phyloP scores from a whole-genome alignment of 2,113 vertebrate genomes.

The Onychorhynchus coronatus region DNA sequence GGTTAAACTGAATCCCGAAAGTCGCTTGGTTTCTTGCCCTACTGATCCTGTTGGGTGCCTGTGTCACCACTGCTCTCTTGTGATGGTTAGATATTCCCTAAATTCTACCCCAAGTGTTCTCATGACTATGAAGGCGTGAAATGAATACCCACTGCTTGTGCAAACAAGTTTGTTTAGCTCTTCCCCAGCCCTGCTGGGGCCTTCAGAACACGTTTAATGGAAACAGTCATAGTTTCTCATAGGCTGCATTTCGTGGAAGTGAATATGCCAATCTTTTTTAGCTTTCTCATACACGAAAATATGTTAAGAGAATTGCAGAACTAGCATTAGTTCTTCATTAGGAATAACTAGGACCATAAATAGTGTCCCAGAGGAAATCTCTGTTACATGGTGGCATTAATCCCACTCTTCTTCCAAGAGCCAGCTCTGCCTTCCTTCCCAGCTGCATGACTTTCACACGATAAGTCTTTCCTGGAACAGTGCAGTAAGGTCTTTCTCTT shows the following conservation, averaged over 20 bases:
- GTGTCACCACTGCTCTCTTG: not conserved
- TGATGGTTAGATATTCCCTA: not conserved
- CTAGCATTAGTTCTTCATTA: not conserved
- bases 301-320: not conserved
- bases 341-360: not conserved
- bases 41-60: not conserved
- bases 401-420: not conserved
- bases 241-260: not conserved
- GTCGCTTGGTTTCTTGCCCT: not conserved
- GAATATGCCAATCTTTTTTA: not conserved
- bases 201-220: not conserved
- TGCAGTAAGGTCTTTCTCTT: not conserved
- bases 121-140: not conserved
- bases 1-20: not conserved
- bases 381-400: not conserved
- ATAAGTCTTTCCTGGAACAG: not conserved
- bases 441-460: not conserved
- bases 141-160: not conserved
- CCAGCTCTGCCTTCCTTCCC: not conserved
- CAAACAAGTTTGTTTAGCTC: not conserved
- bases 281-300: not conserved
- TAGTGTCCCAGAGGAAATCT: not conserved
- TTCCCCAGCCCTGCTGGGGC: not conserved
- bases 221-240: not conserved
- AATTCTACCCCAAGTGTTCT: not conserved